phyloP scores from a whole-genome alignment of 2,888 invertebrate genomes.

The Tromatobia lineatoria region DNA sequence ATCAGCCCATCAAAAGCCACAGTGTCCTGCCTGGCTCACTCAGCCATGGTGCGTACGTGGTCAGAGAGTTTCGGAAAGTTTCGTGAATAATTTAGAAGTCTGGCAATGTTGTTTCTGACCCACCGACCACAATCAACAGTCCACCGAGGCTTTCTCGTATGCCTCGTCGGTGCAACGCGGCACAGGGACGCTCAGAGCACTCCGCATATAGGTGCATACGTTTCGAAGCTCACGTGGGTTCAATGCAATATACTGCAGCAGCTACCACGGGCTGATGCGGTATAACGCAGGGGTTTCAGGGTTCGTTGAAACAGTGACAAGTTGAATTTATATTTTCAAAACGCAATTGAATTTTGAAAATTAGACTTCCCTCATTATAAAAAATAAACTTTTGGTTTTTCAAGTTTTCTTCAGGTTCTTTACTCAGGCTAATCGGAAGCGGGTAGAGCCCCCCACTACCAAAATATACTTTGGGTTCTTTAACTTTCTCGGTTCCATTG shows the following conservation, averaged over 20 bases:
- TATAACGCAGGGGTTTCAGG: background rate
- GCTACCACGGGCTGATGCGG: background rate
- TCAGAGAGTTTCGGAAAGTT: conserved; percentile 59
- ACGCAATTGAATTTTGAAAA: too few relatives aligned
- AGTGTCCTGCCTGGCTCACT: conserved; percentile 15
- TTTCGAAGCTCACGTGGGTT: background rate
- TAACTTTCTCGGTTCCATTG: too few relatives aligned
- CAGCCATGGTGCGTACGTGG: conserved; percentile 44
- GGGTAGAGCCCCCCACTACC: too few relatives aligned
- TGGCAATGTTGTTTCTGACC: conserved; percentile 66
- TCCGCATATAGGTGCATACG: conserved; percentile 9
- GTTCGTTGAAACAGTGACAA: background rate
- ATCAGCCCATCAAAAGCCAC: conserved; percentile 43
- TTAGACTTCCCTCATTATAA: too few relatives aligned
- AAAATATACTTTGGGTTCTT: too few relatives aligned
- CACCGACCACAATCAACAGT: conserved; percentile 64
- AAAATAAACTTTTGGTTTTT: too few relatives aligned
- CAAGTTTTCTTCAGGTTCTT: too few relatives aligned
- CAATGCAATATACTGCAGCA: conserved; percentile 13
- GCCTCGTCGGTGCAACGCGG: conserved; percentile 18
- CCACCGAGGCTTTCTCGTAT: conserved; percentile 44
- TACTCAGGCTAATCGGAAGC: too few relatives aligned
- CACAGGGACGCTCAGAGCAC: conserved; percentile 15
- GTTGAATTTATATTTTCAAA: background rate
- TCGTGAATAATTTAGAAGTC: conserved; percentile 67